A percentile compares a stretch with the other conserved stretches of the same genome.
Conservation (phyloP, 2,113 vertebrate genomes). For the Ochotona curzoniae region DNA sequence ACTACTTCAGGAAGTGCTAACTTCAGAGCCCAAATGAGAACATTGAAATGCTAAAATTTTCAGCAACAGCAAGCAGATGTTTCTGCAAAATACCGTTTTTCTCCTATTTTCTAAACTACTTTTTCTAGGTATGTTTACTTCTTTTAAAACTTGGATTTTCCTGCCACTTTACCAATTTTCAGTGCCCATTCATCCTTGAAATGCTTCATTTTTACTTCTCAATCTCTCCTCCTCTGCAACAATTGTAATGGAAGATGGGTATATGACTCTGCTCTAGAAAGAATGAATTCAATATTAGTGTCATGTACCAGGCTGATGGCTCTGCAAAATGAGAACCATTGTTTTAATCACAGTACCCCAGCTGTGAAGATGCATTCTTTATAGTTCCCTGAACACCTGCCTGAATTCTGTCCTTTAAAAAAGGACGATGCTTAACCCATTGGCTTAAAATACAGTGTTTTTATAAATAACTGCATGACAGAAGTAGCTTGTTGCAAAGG, state of each 20-base stretch:
- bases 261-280: constrained; percentile 58
- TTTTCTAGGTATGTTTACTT: constrained; percentile 63
- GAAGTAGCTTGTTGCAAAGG: constrained; percentile 49
- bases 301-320: constrained; percentile 44
- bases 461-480: constrained; percentile 37
- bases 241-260: constrained; percentile 76
- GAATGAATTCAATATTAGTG: constrained; percentile 67
- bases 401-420: constrained; percentile 40
- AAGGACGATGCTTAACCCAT: constrained; percentile 51
- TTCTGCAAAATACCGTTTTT: constrained; percentile 73
- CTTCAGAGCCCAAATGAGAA: constrained; percentile 74
- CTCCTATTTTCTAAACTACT: constrained; percentile 66
- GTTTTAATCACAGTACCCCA: constrained; percentile 56
- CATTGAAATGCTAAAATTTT: constrained; percentile 76
- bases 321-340: constrained; percentile 51
- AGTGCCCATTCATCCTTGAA: constrained; percentile 78
- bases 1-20: constrained; percentile 78
- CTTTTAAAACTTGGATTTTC: constrained; percentile 68
- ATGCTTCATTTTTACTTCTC: constrained; percentile 79
- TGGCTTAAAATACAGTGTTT: constrained; percentile 54
- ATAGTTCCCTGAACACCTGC: not conserved
- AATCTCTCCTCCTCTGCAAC: constrained; percentile 52
- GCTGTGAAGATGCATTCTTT: not conserved
- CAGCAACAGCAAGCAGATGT: constrained; percentile 77
- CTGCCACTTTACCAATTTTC: constrained; percentile 75